phyloP scores from a whole-genome alignment of 2,888 invertebrate species.

The Apodemia zela region DNA sequence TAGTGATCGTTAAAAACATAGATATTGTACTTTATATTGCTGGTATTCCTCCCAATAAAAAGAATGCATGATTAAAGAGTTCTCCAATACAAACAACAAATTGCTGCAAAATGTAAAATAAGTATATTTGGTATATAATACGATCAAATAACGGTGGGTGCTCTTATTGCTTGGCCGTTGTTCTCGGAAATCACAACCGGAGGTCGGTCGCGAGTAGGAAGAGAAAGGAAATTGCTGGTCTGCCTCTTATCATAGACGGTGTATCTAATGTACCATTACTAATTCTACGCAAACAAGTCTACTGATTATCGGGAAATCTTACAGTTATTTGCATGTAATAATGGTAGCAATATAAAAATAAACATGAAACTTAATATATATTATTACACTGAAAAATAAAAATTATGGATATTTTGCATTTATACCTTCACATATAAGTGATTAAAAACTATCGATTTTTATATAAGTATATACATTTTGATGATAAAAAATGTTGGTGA shows the following conservation, averaged over 20 bases:
- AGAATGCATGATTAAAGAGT: too few relatives aligned
- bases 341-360: background rate
- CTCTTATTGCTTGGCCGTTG: constrained; percentile 1
- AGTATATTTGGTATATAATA: background rate
- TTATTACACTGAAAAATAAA: too few relatives aligned
- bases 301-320: constrained; percentile 1
- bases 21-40: too few relatives aligned
- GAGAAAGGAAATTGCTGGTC: constrained; percentile 23
- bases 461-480: too few relatives aligned
- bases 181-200: constrained; percentile 12
- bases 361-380: too few relatives aligned
- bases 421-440: too few relatives aligned
- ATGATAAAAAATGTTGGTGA: too few relatives aligned
- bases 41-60: too few relatives aligned
- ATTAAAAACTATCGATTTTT: too few relatives aligned
- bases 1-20: too few relatives aligned
- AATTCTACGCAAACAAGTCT: constrained; percentile 9
- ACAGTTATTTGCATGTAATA: constrained; percentile 8
- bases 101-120: background rate
- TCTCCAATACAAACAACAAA: too few relatives aligned
- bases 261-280: constrained; percentile 21
- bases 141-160: constrained; percentile 10
- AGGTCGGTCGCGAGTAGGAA: constrained; percentile 19
- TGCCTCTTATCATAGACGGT: constrained; percentile 15
- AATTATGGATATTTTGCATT: too few relatives aligned